Conservation (phyloP, 2,113 vertebrate genomes). For the Paedocypris sp. region DNA sequence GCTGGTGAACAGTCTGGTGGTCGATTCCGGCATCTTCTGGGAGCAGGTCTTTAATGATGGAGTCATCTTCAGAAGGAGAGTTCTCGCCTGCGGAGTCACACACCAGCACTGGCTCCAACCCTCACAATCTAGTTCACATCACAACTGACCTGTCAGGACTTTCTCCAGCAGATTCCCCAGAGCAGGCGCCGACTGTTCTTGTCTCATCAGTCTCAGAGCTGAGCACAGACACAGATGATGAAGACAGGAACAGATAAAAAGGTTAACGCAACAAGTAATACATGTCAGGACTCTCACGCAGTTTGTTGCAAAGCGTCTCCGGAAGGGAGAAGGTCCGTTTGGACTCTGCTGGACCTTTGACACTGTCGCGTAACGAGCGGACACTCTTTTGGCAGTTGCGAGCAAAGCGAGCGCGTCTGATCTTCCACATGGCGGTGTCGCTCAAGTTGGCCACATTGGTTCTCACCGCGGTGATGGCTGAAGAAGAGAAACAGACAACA, state of each 20-base stretch:
- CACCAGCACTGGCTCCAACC: too few species aligned
- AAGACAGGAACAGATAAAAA: too few species aligned
- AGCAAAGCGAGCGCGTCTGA: conserved; percentile 90
- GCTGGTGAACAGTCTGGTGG: conserved; percentile 95
- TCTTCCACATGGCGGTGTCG: conserved; percentile 95
- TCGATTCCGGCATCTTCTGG: conserved; percentile 93
- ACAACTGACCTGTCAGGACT: conserved; percentile 69
- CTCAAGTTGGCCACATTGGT: conserved; percentile 96
- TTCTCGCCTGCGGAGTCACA: conserved; percentile 65
- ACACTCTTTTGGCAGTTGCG: conserved; percentile 97
- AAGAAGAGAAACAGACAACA: neutral
- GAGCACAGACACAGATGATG: conserved; percentile 50
- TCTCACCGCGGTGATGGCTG: conserved; percentile 93
- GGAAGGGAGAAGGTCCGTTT: conserved; percentile 93
- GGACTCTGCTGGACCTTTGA: conserved; percentile 76
- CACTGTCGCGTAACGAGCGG: conserved; percentile 87
- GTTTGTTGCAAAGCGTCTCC: conserved; percentile 83
- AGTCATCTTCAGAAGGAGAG: conserved; percentile 80
- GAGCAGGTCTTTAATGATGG: conserved; percentile 81
- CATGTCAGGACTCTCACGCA: conserved; percentile 90
- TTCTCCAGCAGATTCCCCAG: conserved; percentile 75
- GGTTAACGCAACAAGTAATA: too few species aligned
- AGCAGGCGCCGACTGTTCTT: conserved; percentile 92
- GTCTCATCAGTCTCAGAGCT: conserved; percentile 92
- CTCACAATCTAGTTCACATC: too few species aligned